Conservation (phyloP, 2,797 vertebrate species). For the Limosa lapponica region DNA sequence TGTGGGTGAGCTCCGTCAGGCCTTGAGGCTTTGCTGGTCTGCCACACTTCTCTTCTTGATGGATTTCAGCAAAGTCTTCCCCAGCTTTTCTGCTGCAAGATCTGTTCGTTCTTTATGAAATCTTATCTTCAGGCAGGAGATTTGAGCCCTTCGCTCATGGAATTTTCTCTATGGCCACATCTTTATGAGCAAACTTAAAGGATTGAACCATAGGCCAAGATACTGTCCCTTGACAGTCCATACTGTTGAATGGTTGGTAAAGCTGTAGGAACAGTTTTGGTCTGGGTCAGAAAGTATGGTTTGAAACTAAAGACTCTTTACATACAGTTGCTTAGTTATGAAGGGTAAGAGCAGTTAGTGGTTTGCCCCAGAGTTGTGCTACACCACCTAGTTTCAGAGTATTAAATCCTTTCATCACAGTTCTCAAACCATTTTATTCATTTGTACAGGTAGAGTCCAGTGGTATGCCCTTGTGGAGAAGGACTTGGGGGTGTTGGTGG, state of each 20-base stretch:
- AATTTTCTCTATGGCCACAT: not conserved
- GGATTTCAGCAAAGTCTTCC: not conserved
- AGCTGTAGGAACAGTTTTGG: not conserved
- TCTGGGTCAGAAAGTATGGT: not conserved
- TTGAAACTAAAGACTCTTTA: not conserved
- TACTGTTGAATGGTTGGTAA: not conserved
- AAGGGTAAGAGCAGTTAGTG: not conserved
- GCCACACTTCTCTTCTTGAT: not conserved
- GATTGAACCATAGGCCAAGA: not conserved
- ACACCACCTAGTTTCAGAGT: not conserved
- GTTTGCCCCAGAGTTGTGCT: fast-evolving
- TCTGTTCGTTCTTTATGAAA: not conserved
- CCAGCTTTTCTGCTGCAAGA: not conserved
- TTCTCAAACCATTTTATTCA: not conserved
- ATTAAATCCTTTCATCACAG: not conserved
- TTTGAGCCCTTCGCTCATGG: not conserved
- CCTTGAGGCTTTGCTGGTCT: not conserved
- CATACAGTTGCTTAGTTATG: not conserved
- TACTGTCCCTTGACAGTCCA: not conserved
- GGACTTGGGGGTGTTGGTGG: too few relatives aligned
- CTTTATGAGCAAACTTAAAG: not conserved
- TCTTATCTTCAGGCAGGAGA: not conserved
- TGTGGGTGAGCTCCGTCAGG: not conserved
- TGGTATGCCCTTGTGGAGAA: not conserved
- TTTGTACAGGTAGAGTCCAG: not conserved